Evolutionary conservation across 2,888 invertebrate species (phyloP).

Genomic region (Pristionchus japonicus): DNA sequence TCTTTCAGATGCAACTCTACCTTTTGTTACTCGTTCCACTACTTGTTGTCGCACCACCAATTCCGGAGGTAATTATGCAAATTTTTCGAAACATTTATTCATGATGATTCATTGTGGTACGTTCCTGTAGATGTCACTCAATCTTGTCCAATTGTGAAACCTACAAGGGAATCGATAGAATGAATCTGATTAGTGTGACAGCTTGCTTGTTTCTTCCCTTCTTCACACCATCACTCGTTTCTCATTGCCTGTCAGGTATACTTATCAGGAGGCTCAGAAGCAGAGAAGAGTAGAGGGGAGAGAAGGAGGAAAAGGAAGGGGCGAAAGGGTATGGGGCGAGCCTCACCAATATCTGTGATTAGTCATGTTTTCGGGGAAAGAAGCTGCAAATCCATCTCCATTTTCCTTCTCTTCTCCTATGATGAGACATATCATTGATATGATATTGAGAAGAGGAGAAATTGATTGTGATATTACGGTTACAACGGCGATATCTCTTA

Average conservation of each 20-base stretch:
- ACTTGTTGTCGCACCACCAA: not conserved
- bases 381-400: not conserved
- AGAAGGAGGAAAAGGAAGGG: not conserved
- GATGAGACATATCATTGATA: constrained; percentile 21
- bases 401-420: not conserved
- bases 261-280: constrained; percentile 30
- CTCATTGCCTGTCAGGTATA: constrained; percentile 22
- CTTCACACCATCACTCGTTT: not conserved
- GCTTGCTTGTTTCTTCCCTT: not conserved
- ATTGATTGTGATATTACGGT: constrained; percentile 17
- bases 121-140: not conserved
- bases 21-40: not conserved
- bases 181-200: constrained; percentile 20
- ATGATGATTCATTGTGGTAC: not conserved
- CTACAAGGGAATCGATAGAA: not conserved
- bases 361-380: not conserved
- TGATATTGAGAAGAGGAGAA: not conserved
- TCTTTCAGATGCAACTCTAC: not conserved
- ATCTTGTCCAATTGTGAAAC: not conserved
- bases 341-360: not conserved
- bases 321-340: constrained; percentile 17
- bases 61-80: constrained; percentile 1
- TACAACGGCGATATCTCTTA: not conserved
- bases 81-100: not conserved
- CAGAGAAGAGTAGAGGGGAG: not conserved